A percentile compares a stretch with the other conserved stretches of the same genome.
Conservation (phyloP, 2,888 invertebrate species). For the Abscondita cerata region DNA sequence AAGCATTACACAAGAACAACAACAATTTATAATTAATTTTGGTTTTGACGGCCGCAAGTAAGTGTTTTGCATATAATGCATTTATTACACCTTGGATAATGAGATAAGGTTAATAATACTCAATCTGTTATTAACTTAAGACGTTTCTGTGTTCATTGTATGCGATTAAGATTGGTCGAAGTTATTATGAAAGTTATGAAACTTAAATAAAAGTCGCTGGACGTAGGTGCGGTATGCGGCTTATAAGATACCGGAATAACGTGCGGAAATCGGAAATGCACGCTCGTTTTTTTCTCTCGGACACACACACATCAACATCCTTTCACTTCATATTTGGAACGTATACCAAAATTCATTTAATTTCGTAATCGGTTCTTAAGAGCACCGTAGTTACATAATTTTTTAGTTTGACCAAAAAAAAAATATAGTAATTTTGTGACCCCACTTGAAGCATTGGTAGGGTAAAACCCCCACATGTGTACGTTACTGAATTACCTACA, state of each 20-base stretch:
- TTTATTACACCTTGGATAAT: constrained; percentile 3
- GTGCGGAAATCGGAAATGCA: constrained; percentile 17
- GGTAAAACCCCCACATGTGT: background rate
- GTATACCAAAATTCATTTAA: background rate
- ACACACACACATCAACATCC: background rate
- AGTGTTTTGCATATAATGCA: constrained; percentile 5
- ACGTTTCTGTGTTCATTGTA: too few species aligned
- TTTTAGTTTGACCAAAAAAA: background rate
- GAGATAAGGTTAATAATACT: background rate
- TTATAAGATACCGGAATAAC: constrained; percentile 11
- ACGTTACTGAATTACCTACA: constrained; percentile 1
- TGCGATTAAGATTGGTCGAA: too few species aligned
- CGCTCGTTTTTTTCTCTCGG: background rate
- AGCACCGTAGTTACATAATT: background rate
- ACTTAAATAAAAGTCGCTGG: background rate
- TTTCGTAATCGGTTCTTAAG: background rate
- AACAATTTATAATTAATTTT: background rate
- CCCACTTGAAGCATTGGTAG: background rate
- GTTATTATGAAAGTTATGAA: background rate
- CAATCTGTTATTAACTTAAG: too few species aligned
- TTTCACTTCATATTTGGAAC: background rate
- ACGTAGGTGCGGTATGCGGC: background rate
- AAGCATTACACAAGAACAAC: too few species aligned
- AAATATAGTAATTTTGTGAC: background rate
- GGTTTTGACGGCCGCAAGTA: background rate